A percentile compares a stretch with the other conserved stretches of the same genome.
Conservation (phyloP, 2,888 invertebrate genomes). For the Morpho helenor region DNA sequence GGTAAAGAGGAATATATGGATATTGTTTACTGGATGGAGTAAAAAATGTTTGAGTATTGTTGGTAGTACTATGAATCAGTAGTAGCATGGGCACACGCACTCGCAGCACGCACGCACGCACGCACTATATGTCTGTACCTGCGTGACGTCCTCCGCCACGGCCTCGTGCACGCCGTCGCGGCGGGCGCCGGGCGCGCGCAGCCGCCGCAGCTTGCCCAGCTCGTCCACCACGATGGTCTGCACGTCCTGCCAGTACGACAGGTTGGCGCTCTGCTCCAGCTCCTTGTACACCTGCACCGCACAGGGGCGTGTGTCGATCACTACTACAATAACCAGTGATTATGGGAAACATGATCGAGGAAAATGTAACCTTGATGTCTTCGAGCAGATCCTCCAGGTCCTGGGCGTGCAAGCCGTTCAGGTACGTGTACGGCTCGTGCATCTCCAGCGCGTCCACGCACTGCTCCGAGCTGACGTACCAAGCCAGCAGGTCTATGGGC, state of each 20-base stretch:
- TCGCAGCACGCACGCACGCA: too few species aligned
- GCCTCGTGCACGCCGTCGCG: slow-evolving; percentile 93
- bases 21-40: too few species aligned
- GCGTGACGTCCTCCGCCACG: slow-evolving; percentile 93
- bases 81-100: too few species aligned
- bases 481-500: slow-evolving; percentile 97
- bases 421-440: slow-evolving; percentile 98
- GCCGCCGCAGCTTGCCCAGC: slow-evolving; percentile 89
- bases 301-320: too few species aligned
- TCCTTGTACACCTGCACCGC: slow-evolving; percentile 86
- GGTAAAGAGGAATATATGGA: too few species aligned
- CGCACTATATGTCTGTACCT: slow-evolving; percentile 35
- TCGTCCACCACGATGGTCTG: slow-evolving; percentile 97
- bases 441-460: slow-evolving; percentile 95
- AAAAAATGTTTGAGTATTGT: too few species aligned
- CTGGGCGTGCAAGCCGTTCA: slow-evolving; percentile 92
- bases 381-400: slow-evolving; percentile 97
- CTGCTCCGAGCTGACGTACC: slow-evolving; percentile 95
- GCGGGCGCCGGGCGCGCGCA: slow-evolving; percentile 76
- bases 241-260: slow-evolving; percentile 97
- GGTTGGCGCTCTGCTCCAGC: slow-evolving; percentile 92
- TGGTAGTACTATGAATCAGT: too few species aligned
- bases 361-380: slow-evolving; percentile 88
- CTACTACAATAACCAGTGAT: too few species aligned
- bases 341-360: too few species aligned